A percentile compares a stretch with the other conserved stretches of the same genome.
Conservation (phyloP, 2,888 invertebrate species). For the Torymus aiolomorphi region DNA sequence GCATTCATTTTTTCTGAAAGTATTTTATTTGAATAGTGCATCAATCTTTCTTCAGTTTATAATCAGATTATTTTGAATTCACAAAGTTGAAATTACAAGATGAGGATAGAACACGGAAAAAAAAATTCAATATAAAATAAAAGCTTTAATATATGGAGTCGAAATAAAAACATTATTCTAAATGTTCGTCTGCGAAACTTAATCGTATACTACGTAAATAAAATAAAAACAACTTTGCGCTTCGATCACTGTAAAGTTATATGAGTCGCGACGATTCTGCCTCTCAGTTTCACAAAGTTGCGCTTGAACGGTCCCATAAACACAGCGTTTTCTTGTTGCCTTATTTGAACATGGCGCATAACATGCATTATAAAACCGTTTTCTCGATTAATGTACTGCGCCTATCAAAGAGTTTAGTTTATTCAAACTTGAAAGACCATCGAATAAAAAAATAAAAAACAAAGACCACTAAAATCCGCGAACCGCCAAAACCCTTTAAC, state of each 20-base stretch:
- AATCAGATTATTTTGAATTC: too few relatives aligned
- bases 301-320: not conserved
- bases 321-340: slow-evolving; percentile 5
- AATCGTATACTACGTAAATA: slow-evolving; percentile 12
- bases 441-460: not conserved
- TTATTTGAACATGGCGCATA: not conserved
- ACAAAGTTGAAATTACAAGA: not conserved
- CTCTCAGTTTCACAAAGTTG: not conserved
- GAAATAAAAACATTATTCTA: slow-evolving; percentile 23
- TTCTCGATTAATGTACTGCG: not conserved
- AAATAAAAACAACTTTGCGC: slow-evolving; percentile 23
- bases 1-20: not conserved
- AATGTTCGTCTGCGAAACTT: slow-evolving; percentile 31
- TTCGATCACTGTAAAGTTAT: slow-evolving; percentile 19
- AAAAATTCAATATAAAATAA: not conserved
- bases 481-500: not conserved
- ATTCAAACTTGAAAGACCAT: slow-evolving; percentile 1
- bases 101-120: not conserved
- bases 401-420: not conserved
- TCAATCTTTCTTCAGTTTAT: too few relatives aligned
- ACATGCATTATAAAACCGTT: too few relatives aligned
- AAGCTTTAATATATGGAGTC: too few relatives aligned
- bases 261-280: slow-evolving; percentile 8
- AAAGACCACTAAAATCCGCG: not conserved
- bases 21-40: not conserved